Conservation (phyloP, 2,888 invertebrate species). For the Pachymerium ferrugineum region DNA sequence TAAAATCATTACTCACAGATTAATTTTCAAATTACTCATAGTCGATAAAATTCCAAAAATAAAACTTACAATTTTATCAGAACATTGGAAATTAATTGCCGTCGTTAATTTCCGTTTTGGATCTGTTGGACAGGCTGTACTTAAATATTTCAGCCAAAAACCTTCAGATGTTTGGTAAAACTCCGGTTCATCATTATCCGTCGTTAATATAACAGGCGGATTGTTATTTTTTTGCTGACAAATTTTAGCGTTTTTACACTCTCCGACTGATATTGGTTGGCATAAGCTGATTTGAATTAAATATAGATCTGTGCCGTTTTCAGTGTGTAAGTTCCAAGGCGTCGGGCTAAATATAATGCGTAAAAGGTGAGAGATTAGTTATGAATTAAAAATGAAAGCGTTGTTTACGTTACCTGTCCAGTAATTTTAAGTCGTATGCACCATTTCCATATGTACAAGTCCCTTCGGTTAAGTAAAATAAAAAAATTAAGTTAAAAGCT, state of each 20-base stretch:
- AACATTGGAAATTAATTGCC: slow-evolving; percentile 1
- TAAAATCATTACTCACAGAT: neutral
- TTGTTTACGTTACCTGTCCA: slow-evolving; percentile 16
- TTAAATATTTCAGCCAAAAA: slow-evolving; percentile 16
- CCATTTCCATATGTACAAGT: neutral
- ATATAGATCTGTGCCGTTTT: slow-evolving; percentile 5
- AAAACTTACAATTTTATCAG: neutral
- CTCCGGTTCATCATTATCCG: neutral
- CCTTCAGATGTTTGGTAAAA: neutral
- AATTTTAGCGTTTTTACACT: neutral
- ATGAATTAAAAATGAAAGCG: neutral
- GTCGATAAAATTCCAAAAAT: neutral
- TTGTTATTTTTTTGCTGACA: neutral
- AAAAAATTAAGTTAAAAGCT: neutral
- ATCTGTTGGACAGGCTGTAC: neutral
- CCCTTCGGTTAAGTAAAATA: slow-evolving; percentile 1
- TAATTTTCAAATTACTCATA: neutral
- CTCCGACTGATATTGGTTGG: neutral
- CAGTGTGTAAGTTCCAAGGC: slow-evolving; percentile 28
- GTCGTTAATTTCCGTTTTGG: neutral
- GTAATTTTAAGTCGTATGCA: slow-evolving; percentile 23
- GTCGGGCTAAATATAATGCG: neutral
- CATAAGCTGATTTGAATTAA: slow-evolving; percentile 29
- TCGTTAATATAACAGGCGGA: neutral
- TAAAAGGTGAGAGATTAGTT: neutral